Conservation (phyloP, 2,113 vertebrate genomes). For the Sciurus niger region DNA sequence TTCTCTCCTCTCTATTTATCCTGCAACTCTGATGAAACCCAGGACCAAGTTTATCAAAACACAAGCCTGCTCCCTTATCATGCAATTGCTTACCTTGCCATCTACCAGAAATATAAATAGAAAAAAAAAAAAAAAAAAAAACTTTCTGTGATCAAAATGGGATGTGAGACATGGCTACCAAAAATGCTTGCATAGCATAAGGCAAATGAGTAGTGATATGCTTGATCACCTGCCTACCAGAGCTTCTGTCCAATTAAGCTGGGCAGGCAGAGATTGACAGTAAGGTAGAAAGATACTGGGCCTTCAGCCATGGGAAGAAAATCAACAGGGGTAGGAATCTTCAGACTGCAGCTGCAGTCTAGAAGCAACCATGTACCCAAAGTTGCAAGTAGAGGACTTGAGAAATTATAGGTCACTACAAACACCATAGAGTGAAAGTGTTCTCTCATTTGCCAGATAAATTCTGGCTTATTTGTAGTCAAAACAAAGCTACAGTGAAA, state of each 20-base stretch:
- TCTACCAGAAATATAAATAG: slow-evolving; percentile 11
- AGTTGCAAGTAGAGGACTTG: slow-evolving; percentile 40
- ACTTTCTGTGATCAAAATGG: not conserved
- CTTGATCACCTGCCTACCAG: not conserved
- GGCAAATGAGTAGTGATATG: not conserved
- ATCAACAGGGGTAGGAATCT: not conserved
- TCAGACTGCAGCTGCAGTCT: not conserved
- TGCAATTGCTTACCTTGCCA: not conserved
- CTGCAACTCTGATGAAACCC: not conserved
- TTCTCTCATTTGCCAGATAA: not conserved
- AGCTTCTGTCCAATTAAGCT: not conserved
- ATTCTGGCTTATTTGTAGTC: slow-evolving; percentile 63
- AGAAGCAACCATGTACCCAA: not conserved
- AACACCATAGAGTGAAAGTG: not conserved
- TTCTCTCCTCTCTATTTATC: not conserved
- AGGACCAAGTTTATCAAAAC: not conserved
- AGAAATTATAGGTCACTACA: slow-evolving; percentile 32
- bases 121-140: not conserved
- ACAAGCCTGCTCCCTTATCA: not conserved
- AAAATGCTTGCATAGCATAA: not conserved
- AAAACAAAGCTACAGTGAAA: slow-evolving; percentile 55
- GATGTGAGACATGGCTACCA: not conserved
- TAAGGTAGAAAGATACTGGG: not conserved
- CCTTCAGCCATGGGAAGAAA: not conserved
- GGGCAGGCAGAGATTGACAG: not conserved